Evolutionary conservation across 1,140 invertebrate species (phyloP).

Genomic region (Diabrotica undecimpunctata): DNA sequence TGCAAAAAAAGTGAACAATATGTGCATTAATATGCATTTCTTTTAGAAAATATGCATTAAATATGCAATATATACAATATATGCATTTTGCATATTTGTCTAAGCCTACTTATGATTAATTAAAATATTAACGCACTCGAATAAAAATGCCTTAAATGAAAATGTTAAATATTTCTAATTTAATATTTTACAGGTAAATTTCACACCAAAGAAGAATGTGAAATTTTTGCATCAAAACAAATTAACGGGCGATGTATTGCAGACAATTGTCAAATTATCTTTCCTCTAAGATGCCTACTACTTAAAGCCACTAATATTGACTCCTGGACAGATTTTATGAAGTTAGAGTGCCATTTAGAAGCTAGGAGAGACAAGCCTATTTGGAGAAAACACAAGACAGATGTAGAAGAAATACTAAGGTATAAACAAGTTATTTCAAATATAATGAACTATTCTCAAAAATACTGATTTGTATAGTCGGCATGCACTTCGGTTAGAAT

Average conservation of each 20-base stretch:
- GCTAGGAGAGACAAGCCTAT: slow-evolving; percentile 54
- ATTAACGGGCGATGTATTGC: slow-evolving; percentile 23
- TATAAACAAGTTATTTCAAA: not conserved
- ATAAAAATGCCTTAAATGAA: no score
- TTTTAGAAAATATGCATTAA: no score
- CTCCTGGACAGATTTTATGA: slow-evolving; percentile 53
- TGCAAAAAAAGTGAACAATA: no score
- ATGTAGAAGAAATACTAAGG: slow-evolving; percentile 43
- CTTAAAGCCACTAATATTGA: slow-evolving; percentile 53
- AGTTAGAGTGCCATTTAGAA: slow-evolving; percentile 59
- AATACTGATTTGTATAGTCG: no score
- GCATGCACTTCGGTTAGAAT: no score
- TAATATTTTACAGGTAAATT: slow-evolving; percentile 25
- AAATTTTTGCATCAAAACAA: slow-evolving; percentile 36
- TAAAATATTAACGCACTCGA: no score
- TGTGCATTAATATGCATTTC: no score
- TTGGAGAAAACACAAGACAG: slow-evolving; percentile 41
- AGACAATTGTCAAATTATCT: slow-evolving; percentile 48
- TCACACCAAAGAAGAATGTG: slow-evolving; percentile 50
- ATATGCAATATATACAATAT: no score
- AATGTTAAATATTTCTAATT: no score
- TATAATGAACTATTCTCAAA: no score
- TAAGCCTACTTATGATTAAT: no score
- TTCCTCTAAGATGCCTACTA: slow-evolving; percentile 60
- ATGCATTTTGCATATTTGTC: no score